Evolutionary conservation across 2,797 vertebrate genomes (phyloP).

Genomic region (Siniperca obscura): DNA sequence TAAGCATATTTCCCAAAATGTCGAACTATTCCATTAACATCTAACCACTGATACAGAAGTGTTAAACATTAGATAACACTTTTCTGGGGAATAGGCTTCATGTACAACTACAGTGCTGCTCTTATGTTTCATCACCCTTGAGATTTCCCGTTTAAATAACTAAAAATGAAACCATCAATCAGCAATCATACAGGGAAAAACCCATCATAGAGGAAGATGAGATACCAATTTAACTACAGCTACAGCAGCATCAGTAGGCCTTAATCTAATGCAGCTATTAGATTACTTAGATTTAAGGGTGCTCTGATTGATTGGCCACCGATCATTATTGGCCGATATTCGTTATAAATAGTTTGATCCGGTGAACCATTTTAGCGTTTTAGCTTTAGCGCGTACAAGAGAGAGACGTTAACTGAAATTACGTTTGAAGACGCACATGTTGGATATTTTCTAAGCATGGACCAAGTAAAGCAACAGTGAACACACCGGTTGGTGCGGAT

Average conservation of each 20-base stretch:
- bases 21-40: neutral
- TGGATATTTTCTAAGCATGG: too few relatives aligned
- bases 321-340: too few relatives aligned
- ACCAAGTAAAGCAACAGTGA: too few relatives aligned
- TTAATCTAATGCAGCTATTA: neutral
- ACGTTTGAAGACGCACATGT: too few relatives aligned
- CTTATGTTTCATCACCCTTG: conserved; percentile 1
- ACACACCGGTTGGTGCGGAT: too few relatives aligned
- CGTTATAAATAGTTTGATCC: too few relatives aligned
- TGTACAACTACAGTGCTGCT: neutral
- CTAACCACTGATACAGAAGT: neutral
- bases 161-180: neutral
- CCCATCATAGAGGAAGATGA: neutral
- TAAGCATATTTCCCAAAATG: neutral
- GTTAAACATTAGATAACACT: neutral
- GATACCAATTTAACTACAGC: neutral
- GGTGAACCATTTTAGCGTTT: too few relatives aligned
- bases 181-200: neutral
- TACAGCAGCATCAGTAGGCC: neutral
- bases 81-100: neutral
- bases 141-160: neutral
- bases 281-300: too few relatives aligned
- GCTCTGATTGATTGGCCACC: too few relatives aligned
- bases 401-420: too few relatives aligned
- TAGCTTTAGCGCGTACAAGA: too few relatives aligned